Conservation (phyloP, 2,797 vertebrate genomes). For the Streptopelia turtur region DNA sequence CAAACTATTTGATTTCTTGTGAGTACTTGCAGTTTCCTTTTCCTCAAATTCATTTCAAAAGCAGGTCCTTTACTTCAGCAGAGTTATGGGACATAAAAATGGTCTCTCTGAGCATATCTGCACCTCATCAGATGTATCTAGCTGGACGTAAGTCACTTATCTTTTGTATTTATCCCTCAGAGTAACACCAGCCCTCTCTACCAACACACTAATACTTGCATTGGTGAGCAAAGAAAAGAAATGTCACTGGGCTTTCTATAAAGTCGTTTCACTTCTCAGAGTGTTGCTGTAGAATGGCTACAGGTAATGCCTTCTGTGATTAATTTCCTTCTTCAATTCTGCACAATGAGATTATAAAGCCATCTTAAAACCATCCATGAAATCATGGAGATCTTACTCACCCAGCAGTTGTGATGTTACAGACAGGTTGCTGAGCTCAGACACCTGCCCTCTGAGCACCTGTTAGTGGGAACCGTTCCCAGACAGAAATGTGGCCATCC, state of each 20-base stretch:
- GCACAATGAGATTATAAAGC: not conserved
- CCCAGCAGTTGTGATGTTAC: fast-evolving
- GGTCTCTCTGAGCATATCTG: not conserved
- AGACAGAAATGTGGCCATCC: not conserved
- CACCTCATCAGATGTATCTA: not conserved
- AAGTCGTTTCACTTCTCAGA: not conserved
- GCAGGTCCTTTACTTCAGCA: not conserved
- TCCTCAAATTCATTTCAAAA: not conserved
- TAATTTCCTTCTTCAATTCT: not conserved
- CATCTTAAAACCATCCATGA: not conserved
- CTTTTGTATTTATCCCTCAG: not conserved
- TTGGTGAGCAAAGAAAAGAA: not conserved
- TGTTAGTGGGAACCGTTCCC: not conserved
- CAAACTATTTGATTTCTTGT: not conserved
- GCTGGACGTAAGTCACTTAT: not conserved
- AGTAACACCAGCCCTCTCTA: not conserved
- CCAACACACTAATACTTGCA: not conserved
- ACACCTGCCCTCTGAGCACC: not conserved
- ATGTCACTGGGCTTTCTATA: not conserved
- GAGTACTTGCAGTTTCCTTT: not conserved
- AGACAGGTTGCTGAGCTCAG: not conserved
- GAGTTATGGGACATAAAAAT: not conserved
- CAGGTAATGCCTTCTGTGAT: not conserved
- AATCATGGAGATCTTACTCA: not conserved
- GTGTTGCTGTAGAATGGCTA: not conserved